These are phyloP conservation scores for Nyctalus aviator DNA, from an alignment of 2,797 vertebrate genomes.

Conservation along the genomic window DNA sequence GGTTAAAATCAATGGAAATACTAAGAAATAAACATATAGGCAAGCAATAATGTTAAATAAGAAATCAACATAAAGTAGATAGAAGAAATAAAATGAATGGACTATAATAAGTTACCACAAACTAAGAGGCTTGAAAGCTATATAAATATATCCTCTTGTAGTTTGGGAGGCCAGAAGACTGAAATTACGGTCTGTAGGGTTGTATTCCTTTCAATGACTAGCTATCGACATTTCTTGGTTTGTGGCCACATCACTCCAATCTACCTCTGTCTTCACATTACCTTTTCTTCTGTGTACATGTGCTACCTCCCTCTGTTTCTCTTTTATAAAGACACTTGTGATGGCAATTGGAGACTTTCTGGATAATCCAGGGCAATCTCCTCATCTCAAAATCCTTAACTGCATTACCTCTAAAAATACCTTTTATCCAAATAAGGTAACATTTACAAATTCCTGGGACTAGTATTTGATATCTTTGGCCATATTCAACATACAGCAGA, in stretches of 20 bases:
- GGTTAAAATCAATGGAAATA: not conserved
- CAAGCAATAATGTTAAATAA: slow-evolving; percentile 18
- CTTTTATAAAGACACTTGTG: not conserved
- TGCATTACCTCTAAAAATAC: not conserved
- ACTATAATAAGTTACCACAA: not conserved
- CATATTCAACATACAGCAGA: not conserved
- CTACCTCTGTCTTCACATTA: not conserved
- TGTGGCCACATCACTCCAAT: not conserved
- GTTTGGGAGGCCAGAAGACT: not conserved
- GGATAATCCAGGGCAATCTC: not conserved
- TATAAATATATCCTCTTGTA: not conserved
- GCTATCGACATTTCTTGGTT: not conserved
- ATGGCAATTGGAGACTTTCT: not conserved
- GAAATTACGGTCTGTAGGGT: not conserved
- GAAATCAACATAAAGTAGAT: not conserved
- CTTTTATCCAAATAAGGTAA: slow-evolving; percentile 5
- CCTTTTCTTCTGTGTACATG: not conserved
- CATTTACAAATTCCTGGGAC: not conserved
- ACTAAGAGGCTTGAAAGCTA: not conserved
- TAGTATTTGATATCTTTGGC: not conserved
- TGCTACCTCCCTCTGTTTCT: not conserved
- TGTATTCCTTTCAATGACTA: not conserved
- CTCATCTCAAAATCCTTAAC: not conserved
- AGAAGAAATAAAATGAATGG: slow-evolving; percentile 20
- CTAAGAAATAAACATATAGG: not conserved